Percentiles rank a stretch among this genome's conserved stretches.
Evolutionary conservation across 2,888 invertebrate species (phyloP).

Genomic region (Cephus nigrinus): DNA sequence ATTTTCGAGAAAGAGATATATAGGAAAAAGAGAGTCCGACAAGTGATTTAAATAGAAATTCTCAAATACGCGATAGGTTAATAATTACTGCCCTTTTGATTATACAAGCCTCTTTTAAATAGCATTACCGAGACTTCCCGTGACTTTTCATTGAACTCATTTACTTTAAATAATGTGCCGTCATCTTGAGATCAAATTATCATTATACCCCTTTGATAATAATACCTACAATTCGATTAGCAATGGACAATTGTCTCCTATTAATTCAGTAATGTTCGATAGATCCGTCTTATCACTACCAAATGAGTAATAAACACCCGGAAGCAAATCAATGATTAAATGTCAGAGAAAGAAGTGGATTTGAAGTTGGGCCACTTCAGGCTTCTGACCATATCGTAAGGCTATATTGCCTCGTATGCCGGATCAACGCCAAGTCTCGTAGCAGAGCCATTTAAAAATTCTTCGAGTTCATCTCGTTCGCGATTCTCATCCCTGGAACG

Average conservation of each 20-base stretch:
- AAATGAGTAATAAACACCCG: background rate
- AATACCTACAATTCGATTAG: background rate
- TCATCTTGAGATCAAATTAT: background rate
- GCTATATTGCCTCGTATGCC: slow-evolving; percentile 73
- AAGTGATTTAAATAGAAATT: background rate
- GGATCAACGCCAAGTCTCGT: slow-evolving; percentile 69
- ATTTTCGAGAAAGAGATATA: background rate
- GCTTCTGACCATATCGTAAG: slow-evolving; percentile 29
- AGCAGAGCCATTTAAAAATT: slow-evolving; percentile 72
- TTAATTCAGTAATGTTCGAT: background rate
- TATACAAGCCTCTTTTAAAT: background rate
- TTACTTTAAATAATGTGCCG: background rate
- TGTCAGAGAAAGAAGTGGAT: slow-evolving; percentile 4
- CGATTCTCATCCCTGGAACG: slow-evolving; percentile 66
- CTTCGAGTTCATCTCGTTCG: slow-evolving; percentile 71
- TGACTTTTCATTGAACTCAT: background rate
- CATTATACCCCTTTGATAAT: background rate
- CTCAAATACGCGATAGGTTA: background rate
- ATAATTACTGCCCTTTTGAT: slow-evolving; percentile 1
- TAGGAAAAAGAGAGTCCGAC: background rate
- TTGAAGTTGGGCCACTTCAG: slow-evolving; percentile 4
- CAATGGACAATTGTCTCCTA: background rate
- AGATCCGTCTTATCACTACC: background rate
- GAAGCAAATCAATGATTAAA: background rate
- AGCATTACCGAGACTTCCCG: background rate